Evolutionary conservation across 2,797 vertebrate genomes (phyloP), one percentile per base, ranked within the genome.

Genomic region (Pseudochromis fuscus): DNA sequence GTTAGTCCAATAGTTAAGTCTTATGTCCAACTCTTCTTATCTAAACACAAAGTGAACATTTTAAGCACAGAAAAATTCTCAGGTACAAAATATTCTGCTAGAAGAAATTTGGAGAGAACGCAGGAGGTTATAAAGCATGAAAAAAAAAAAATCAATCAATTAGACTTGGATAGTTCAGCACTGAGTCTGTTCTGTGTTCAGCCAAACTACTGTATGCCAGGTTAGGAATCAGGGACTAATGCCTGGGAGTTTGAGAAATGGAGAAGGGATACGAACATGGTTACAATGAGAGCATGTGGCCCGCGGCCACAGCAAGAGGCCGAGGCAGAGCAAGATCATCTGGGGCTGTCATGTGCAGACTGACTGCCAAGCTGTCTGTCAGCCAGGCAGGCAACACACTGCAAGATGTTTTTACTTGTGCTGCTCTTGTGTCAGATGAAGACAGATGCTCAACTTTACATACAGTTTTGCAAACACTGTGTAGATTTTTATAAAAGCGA

Each of bases 271-370:
- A 21, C 35, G 23, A 42, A 53, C 49, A 40, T 40, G 28, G 50
- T 42, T 55, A 31, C 28, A 67, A 40, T 46, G 42, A 69, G 23
- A 57, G 45, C 12, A 4, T 52, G 59, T 81, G 72, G 75, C 67
- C 55, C 19, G 27, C 23, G 4, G 76, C 69, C 48, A 75, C 46
- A 46, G 52, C 33, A 21, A 49, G 31, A 67, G 59, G 55, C 65
- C 23, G 1, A 65, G 35, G 52, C 45, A 59, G 69, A 67, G 56
- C 31, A 9, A 51, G 67, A 72, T 63, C 52, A 77, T 76, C 56
- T 74, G 37, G 66, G 55, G 55, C 66, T 66, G 74, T 71, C 1
- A 6, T 75, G 74, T 72, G 72, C 51, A 71, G 62, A 59, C 33
- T 15, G 38, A 62, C 74, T 77, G 79, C 80, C 52, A 66, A 66